These are phyloP conservation scores for Columbina picui DNA, from an alignment of 2,113 vertebrate species.

Conservation along the genomic window DNA sequence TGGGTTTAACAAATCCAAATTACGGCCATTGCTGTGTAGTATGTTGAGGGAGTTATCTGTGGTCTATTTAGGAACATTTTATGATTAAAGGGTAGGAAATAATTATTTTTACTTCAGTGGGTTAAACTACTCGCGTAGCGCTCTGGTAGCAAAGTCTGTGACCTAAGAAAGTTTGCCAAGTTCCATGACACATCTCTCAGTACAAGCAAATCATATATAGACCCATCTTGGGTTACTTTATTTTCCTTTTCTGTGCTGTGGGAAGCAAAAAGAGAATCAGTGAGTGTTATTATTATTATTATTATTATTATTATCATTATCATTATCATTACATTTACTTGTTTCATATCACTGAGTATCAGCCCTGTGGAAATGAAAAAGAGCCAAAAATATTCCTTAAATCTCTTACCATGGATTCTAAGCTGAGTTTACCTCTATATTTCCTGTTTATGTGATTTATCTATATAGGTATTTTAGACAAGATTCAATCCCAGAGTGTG, in stretches of 20 bases:
- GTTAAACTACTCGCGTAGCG: not conserved
- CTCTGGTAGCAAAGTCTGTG: not conserved
- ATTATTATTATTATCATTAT: not conserved
- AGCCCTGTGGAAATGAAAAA: not conserved
- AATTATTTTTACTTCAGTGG: not conserved
- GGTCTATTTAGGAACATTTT: not conserved
- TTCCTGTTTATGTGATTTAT: not conserved
- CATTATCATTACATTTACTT: not conserved
- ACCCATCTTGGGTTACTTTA: conserved; percentile 12
- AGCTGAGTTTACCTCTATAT: not conserved
- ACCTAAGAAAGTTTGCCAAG: conserved; percentile 50
- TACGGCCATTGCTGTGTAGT: not conserved
- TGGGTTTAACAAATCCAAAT: not conserved
- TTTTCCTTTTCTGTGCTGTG: conserved; percentile 35
- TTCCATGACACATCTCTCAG: conserved; percentile 53
- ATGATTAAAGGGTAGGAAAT: conserved; percentile 15
- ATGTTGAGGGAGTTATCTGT: not conserved
- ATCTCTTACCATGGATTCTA: not conserved
- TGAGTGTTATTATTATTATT: conserved; percentile 14
- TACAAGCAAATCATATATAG: conserved; percentile 22
- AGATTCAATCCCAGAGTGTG: not conserved
- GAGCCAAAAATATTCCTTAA: not conserved
- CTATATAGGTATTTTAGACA: not conserved
- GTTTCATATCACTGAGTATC: not conserved
- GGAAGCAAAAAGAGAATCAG: conserved; percentile 3